A percentile compares a stretch with the other conserved stretches of the same genome.
phyloP scores from a whole-genome alignment of 2,888 invertebrate species.

The Mythimna loreyi region DNA sequence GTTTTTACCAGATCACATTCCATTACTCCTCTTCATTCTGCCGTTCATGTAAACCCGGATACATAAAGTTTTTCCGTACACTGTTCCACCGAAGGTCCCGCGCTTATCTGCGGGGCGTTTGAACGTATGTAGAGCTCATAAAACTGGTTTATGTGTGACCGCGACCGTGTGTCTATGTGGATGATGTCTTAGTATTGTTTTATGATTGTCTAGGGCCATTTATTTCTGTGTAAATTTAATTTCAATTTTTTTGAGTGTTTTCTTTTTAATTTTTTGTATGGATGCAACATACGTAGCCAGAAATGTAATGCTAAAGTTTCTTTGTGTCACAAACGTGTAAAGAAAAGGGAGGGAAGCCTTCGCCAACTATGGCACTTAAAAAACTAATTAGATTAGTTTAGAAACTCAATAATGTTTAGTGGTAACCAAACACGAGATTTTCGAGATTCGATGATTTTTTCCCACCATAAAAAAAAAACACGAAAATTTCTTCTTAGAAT shows the following conservation, averaged over 20 bases:
- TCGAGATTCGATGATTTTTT: too few relatives aligned
- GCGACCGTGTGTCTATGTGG: slow-evolving; percentile 30
- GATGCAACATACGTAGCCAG: too few relatives aligned
- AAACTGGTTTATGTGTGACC: slow-evolving; percentile 45
- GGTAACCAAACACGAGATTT: too few relatives aligned
- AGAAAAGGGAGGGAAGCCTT: too few relatives aligned
- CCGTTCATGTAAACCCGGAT: slow-evolving; percentile 25
- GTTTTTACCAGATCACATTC: slow-evolving; percentile 30
- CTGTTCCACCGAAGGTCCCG: slow-evolving; percentile 42
- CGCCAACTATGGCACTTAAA: too few relatives aligned
- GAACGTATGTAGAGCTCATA: slow-evolving; percentile 43
- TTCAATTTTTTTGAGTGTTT: slow-evolving; percentile 18
- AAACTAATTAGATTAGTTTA: too few relatives aligned
- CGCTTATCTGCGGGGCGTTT: slow-evolving; percentile 54
- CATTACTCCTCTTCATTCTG: slow-evolving; percentile 28
- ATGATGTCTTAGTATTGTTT: slow-evolving; percentile 54
- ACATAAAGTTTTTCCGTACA: slow-evolving; percentile 53
- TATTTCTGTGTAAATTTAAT: slow-evolving; percentile 15
- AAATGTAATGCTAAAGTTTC: too few relatives aligned
- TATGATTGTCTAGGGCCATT: slow-evolving; percentile 34
- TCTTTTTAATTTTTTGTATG: background rate
- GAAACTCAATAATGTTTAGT: too few relatives aligned
- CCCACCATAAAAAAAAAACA: too few relatives aligned
- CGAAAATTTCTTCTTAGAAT: too few relatives aligned
- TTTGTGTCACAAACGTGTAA: too few relatives aligned